phyloP scores from a whole-genome alignment of 1,140 invertebrate genomes.

The Drosophila kurseongensis region DNA sequence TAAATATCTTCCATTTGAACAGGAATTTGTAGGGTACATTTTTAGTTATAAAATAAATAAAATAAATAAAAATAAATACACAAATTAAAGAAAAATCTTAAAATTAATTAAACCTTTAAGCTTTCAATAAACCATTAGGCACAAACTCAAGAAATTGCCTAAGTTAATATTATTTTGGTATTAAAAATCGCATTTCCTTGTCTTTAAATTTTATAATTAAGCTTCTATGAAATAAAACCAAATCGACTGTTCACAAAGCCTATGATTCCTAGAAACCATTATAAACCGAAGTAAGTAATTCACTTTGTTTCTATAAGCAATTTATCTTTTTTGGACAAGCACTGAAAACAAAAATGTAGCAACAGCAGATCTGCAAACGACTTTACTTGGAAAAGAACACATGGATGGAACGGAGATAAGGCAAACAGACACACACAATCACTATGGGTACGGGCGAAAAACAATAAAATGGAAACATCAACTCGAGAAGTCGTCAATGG shows the following conservation, averaged over 20 bases:
- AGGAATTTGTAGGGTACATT: too few relatives aligned
- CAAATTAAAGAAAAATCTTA: background rate
- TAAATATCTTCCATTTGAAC: too few relatives aligned
- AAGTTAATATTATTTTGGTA: background rate
- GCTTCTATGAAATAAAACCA: conserved; percentile 5
- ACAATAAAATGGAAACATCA: conserved; percentile 61
- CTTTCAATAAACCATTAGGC: background rate
- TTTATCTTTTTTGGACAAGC: conserved; percentile 33
- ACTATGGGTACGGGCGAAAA: conserved; percentile 37
- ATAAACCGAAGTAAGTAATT: conserved; percentile 30
- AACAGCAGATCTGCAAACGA: conserved; percentile 46
- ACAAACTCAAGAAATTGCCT: background rate
- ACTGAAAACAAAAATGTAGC: conserved; percentile 34
- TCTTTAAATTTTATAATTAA: background rate
- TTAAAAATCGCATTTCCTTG: conserved; percentile 1
- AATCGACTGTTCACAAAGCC: conserved; percentile 9
- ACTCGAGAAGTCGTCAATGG: conserved; percentile 55
- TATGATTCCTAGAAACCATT: background rate
- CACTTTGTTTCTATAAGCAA: conserved; percentile 50
- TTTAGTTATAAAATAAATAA: too few relatives aligned
- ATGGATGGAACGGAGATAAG: conserved; percentile 44
- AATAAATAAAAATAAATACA: too few relatives aligned
- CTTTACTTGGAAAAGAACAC: conserved; percentile 22
- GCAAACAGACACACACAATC: conserved; percentile 25
- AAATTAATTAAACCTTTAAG: background rate